Base-by-base conservation (phyloP, 1,140 invertebrate genomes). In the Drosophila nigrodunni region DNA sequence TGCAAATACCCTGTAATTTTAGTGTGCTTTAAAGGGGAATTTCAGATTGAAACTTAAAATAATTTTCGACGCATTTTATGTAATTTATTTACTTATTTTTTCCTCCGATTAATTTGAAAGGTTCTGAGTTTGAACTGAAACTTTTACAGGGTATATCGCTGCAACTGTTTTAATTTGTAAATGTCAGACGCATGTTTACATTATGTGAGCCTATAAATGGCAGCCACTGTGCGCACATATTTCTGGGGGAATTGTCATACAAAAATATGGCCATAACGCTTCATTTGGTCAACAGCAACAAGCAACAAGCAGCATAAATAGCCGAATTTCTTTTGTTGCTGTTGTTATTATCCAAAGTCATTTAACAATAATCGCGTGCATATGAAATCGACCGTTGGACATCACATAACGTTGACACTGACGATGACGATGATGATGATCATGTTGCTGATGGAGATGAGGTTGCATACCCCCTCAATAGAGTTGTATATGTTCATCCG, bases 301-400 rank as follows among this genome's bases (percentile, higher is more conserved):
- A 46, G 50, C 61, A 70, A 78, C 52, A 49, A 37, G 59, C 62
- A 50, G 70, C 50, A 70, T 69, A 74, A 72, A 66, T 72, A 73
- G 52, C 46, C 46, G 47, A 64, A 61, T 47, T 62, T 11, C 41
- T 13, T 11, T 46, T 15, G 18, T 41, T 55, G 21, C 59, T 49
- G 37, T 68, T 74, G 47, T 73, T 68, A 52, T 61, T 73, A 67
- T 67, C 60, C 65, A 18, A 69, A 79, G 72, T 82, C 77, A 80
- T 82, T 85, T 80, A 77, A 72, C 77, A 80, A 80, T 85, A 80
- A 82, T 80, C 74, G 77, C 74, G 55, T 43, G 66, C 80, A 82
- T 74, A 82, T 82, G 70, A 82, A 82, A 78, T 78, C 67, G 30
- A 71, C 57, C 71, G 46, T 60, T 47, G 18, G 13, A 41, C 64